Conservation (phyloP, 1,140 invertebrate species). For the Augochlora pura region DNA sequence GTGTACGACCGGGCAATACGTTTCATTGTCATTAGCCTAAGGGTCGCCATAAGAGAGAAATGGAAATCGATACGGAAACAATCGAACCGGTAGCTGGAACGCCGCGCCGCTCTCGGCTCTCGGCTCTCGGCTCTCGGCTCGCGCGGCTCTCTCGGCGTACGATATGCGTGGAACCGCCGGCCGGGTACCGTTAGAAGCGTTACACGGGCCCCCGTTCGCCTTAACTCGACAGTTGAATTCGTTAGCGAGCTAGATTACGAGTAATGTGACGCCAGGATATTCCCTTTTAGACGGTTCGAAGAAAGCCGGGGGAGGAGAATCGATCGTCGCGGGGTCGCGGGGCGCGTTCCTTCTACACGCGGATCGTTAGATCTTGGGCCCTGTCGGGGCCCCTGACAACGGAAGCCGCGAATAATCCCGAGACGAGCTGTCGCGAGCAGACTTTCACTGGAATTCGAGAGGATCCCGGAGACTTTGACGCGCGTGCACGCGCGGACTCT, state of each 20-base stretch:
- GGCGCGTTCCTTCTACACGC: neutral
- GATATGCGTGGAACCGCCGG: slow-evolving; percentile 30
- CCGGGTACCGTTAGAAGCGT: slow-evolving; percentile 54
- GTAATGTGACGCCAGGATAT: slow-evolving; percentile 52
- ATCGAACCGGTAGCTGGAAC: slow-evolving; percentile 43
- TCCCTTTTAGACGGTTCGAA: slow-evolving; percentile 39
- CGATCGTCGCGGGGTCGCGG: neutral
- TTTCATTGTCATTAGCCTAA: slow-evolving; percentile 50
- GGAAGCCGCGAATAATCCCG: neutral
- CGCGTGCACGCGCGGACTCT: neutral
- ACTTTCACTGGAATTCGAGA: slow-evolving; percentile 12
- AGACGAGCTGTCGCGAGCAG: neutral
- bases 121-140: neutral
- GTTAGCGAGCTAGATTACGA: slow-evolving; percentile 52
- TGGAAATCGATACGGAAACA: slow-evolving; percentile 58
- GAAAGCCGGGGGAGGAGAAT: slow-evolving; percentile 4
- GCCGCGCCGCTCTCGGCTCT: neutral
- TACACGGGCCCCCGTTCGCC: slow-evolving; percentile 53
- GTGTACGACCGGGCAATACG: slow-evolving; percentile 8
- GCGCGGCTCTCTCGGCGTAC: neutral
- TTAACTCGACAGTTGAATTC: slow-evolving; percentile 54
- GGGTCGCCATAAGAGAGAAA: slow-evolving; percentile 51
- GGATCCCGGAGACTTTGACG: neutral
- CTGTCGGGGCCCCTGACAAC: too few relatives aligned
- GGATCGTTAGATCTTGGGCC: slow-evolving; percentile 25